Percentiles rank a stretch among this genome's conserved stretches.
Evolutionary conservation across 2,797 vertebrate species (phyloP).

Genomic region (Enteromius thamalakanensis): DNA sequence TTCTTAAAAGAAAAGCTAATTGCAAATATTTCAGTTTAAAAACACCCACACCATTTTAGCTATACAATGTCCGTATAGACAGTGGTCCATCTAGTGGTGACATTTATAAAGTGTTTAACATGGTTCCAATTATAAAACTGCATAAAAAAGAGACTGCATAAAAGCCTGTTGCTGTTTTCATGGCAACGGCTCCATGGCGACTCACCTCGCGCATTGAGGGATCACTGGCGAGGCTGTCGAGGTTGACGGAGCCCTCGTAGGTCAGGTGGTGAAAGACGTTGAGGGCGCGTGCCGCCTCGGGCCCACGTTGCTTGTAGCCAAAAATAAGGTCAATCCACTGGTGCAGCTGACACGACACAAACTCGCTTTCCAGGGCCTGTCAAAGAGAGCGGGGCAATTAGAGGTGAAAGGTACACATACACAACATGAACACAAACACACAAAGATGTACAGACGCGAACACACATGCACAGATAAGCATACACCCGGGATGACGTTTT

Average conservation of each 20-base stretch:
- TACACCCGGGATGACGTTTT: background rate
- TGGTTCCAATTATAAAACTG: background rate
- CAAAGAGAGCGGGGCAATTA: conserved; percentile 75
- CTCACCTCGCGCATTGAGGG: conserved; percentile 90
- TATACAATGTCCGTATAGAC: background rate
- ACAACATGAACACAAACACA: conserved; percentile 23
- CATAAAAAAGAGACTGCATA: background rate
- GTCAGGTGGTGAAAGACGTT: conserved; percentile 97
- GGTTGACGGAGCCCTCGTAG: conserved; percentile 92
- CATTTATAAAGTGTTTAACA: conserved; percentile 12
- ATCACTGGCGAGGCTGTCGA: conserved; percentile 91
- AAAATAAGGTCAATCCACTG: conserved; percentile 99
- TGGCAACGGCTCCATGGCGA: conserved; percentile 44
- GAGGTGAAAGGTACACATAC: conserved; percentile 65
- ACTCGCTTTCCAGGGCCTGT: conserved; percentile 98
- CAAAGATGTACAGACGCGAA: background rate
- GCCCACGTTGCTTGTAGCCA: conserved; percentile 98
- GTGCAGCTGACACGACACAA: conserved; percentile 99
- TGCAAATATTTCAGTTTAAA: background rate
- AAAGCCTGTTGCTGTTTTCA: conserved; percentile 55
- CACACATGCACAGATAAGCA: conserved; percentile 8
- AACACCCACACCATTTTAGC: background rate
- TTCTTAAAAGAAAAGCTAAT: background rate
- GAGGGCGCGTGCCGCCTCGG: conserved; percentile 93
- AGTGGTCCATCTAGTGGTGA: background rate